These are phyloP conservation scores for Xiphorhynchus erythropygius DNA, from an alignment of 2,797 vertebrate genomes.

Conservation along the genomic window DNA sequence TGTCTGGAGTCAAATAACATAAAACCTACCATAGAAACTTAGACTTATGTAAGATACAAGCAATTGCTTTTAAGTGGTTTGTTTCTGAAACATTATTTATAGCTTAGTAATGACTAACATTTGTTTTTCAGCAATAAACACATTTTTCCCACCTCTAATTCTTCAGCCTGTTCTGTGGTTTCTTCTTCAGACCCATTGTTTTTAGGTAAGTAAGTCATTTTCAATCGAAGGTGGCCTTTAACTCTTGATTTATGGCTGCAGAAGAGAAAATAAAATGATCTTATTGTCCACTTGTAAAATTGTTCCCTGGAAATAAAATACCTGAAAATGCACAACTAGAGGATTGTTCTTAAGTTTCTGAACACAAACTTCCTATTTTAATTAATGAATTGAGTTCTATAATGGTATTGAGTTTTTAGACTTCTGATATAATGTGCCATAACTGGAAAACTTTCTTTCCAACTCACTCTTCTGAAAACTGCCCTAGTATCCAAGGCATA, in stretches of 20 bases:
- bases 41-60: not conserved
- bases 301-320: not conserved
- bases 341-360: not conserved
- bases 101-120: not conserved
- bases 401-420: not conserved
- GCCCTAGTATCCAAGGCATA: not conserved
- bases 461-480: not conserved
- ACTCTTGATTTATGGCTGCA: constrained; percentile 94
- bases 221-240: constrained; percentile 94
- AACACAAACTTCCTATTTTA: not conserved
- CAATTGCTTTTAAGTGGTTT: not conserved
- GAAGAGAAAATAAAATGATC: constrained; percentile 13
- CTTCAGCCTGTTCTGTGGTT: constrained; percentile 84
- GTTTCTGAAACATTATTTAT: not conserved
- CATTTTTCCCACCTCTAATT: constrained; percentile 82
- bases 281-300: not conserved
- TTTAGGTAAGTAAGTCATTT: constrained; percentile 96
- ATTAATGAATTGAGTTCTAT: not conserved
- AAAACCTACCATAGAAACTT: not conserved
- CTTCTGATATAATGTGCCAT: not conserved
- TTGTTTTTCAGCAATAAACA: not conserved
- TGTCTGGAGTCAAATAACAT: not conserved
- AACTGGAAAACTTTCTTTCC: not conserved
- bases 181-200: constrained; percentile 86
- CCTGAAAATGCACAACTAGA: not conserved